Percentiles rank a stretch among this genome's conserved stretches.
Conservation (phyloP, 2,113 vertebrate species). For the Syngnathus floridae region DNA sequence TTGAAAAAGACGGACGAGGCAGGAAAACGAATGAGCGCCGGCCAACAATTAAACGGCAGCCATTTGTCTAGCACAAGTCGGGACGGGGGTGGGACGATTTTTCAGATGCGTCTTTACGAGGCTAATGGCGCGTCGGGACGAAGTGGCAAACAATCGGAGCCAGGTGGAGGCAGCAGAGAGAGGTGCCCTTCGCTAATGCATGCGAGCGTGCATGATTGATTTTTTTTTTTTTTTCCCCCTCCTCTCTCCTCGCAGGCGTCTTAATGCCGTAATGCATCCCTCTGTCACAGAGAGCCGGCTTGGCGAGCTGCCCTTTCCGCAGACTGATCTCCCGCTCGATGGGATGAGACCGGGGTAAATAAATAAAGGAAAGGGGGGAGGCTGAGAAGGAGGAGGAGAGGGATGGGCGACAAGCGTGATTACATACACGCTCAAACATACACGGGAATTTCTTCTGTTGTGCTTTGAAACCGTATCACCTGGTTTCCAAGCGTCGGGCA, state of each 20-base stretch:
- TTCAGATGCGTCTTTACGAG: background rate
- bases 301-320: constrained; percentile 16
- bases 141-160: constrained; percentile 4
- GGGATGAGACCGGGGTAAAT: constrained; percentile 16
- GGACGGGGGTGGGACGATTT: background rate
- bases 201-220: constrained; percentile 11
- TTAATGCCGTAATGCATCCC: constrained; percentile 16
- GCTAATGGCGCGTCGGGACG: background rate
- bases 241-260: background rate
- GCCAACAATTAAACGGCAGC: background rate
- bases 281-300: constrained; percentile 16
- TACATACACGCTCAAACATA: background rate
- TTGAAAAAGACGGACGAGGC: background rate
- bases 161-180: background rate
- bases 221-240: background rate
- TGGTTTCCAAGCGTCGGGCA: background rate
- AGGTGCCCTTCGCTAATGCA: constrained; percentile 17
- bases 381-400: constrained; percentile 1
- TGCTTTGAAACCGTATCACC: background rate
- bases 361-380: constrained; percentile 9
- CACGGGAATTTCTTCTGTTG: background rate
- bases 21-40: background rate
- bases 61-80: background rate
- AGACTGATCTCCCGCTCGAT: constrained; percentile 13
- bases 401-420: constrained; percentile 6